phyloP scores from a whole-genome alignment of 2,888 invertebrate species.

The Phengaris arion region DNA sequence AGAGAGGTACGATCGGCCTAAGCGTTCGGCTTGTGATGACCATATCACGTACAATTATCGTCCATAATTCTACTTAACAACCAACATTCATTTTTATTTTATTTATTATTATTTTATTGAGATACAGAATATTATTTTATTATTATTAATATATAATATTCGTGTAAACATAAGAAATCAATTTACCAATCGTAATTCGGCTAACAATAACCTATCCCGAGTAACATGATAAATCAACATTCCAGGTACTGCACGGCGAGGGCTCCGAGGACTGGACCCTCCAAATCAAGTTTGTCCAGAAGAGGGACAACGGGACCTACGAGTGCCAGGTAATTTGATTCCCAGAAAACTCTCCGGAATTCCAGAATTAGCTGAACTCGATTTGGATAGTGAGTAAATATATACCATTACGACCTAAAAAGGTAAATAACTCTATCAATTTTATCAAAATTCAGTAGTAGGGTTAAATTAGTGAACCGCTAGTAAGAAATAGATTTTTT shows the following conservation, averaged over 20 bases:
- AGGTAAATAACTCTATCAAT: background rate
- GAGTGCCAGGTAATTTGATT: conserved; percentile 88
- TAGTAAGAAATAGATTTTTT: no score
- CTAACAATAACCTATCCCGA: background rate
- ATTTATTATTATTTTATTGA: no score
- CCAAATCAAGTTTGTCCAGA: conserved; percentile 96
- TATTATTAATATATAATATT: no score
- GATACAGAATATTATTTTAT: no score
- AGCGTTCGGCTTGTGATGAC: no score
- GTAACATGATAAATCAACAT: conserved; percentile 34
- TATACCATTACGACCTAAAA: background rate
- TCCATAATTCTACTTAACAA: no score
- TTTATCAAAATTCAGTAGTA: background rate
- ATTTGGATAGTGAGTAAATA: background rate
- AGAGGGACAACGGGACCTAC: conserved; percentile 95
- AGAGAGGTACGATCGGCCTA: no score
- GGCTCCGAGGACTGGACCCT: conserved; percentile 96
- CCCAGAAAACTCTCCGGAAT: background rate
- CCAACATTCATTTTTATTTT: no score
- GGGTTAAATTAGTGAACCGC: no score
- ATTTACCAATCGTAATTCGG: background rate
- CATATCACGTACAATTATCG: no score
- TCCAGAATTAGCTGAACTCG: conserved; percentile 3
- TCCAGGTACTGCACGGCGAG: conserved; percentile 87
- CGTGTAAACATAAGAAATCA: background rate